Percentiles rank a stretch among this genome's conserved stretches.
Evolutionary conservation across 2,888 invertebrate genomes (phyloP).

Genomic region (Pecten maximus): DNA sequence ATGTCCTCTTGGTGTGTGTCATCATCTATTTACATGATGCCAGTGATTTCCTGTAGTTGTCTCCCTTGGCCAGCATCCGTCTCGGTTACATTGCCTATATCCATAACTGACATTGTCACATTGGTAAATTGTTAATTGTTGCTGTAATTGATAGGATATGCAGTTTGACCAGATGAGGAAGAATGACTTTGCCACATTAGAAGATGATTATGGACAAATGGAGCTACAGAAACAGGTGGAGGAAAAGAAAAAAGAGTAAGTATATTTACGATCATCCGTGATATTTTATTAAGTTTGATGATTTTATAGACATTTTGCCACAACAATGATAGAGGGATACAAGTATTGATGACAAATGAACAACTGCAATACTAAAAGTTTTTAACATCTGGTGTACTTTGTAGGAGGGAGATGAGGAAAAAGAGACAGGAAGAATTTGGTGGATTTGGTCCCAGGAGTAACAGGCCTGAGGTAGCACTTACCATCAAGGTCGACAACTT

Average conservation of each 20-base stretch:
- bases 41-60: no score
- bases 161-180: slow-evolving; percentile 66
- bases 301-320: no score
- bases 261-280: no score
- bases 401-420: slow-evolving; percentile 68
- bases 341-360: no score
- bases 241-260: slow-evolving; percentile 75
- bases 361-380: no score
- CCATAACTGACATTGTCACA: not conserved
- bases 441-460: slow-evolving; percentile 51
- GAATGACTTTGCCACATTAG: slow-evolving; percentile 75
- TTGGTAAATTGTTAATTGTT: not conserved
- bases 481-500: slow-evolving; percentile 76
- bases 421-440: slow-evolving; percentile 56
- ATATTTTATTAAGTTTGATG: no score
- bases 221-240: slow-evolving; percentile 68
- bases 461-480: slow-evolving; percentile 70
- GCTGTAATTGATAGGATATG: slow-evolving; percentile 65
- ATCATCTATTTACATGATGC: no score
- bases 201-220: slow-evolving; percentile 70
- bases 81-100: no score
- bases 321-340: no score
- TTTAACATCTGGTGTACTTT: no score
- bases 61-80: no score
- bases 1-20: no score